phyloP scores from a whole-genome alignment of 2,113 vertebrate genomes.

The Hippocampus abdominalis region DNA sequence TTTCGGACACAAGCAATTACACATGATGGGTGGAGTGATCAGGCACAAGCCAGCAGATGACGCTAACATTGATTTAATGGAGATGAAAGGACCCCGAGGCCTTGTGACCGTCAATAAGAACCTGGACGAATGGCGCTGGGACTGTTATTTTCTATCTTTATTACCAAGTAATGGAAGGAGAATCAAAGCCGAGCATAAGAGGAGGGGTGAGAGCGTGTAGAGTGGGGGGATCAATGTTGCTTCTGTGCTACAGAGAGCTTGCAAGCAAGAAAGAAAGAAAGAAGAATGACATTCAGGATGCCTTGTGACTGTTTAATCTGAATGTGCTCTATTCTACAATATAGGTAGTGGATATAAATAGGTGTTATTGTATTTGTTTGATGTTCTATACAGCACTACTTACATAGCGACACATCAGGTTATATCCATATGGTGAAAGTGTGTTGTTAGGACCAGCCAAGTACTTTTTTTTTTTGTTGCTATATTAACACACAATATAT shows the following conservation, averaged over 20 bases:
- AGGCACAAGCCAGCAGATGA: constrained; percentile 31
- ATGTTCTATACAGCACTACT: constrained; percentile 43
- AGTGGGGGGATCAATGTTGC: constrained; percentile 2
- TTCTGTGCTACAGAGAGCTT: constrained; percentile 24
- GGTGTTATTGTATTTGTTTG: constrained; percentile 27
- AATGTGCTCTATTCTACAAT: constrained; percentile 14
- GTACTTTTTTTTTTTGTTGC: constrained; percentile 20
- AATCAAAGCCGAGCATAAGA: constrained; percentile 47
- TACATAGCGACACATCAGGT: constrained; percentile 26
- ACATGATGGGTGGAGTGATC: constrained; percentile 11
- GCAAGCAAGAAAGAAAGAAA: constrained; percentile 16
- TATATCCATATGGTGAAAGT: constrained; percentile 45
- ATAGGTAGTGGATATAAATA: constrained; percentile 22
- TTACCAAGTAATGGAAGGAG: constrained; percentile 69
- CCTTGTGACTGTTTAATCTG: constrained; percentile 66
- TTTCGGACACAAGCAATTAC: constrained; percentile 35
- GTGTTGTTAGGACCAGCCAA: constrained; percentile 38
- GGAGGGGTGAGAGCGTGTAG: neutral
- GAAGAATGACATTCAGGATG: constrained; percentile 38
- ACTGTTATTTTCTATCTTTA: constrained; percentile 71
- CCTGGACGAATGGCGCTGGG: constrained; percentile 31
- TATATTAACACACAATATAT: constrained; percentile 1
- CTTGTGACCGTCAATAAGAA: constrained; percentile 25
- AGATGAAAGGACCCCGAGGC: constrained; percentile 54
- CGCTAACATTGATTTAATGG: constrained; percentile 52